Conservation (phyloP, 2,113 vertebrate species). For the Hippolais icterina region DNA sequence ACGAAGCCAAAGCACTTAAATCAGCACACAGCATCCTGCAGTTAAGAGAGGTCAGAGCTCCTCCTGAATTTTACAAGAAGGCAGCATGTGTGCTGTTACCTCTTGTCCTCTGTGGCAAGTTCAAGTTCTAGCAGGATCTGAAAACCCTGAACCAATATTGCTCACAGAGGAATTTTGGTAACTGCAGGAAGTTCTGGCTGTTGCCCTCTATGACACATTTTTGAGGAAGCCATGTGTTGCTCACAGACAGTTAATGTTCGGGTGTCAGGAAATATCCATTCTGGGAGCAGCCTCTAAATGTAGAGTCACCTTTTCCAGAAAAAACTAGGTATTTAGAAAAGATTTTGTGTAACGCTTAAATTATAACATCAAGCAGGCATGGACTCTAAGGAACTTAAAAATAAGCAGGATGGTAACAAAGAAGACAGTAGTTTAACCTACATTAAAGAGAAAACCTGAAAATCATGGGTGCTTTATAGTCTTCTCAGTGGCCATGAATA, state of each 20-base stretch:
- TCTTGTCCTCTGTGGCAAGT: slow-evolving; percentile 43
- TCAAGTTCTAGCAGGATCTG: slow-evolving; percentile 14
- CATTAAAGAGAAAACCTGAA: not conserved
- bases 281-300: not conserved
- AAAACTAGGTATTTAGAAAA: not conserved
- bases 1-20: slow-evolving; percentile 5
- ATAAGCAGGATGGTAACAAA: not conserved
- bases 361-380: not conserved
- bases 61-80: slow-evolving; percentile 34
- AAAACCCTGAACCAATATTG: slow-evolving; percentile 10
- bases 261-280: slow-evolving; percentile 54
- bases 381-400: not conserved
- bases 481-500: not conserved
- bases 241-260: not conserved
- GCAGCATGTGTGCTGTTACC: slow-evolving; percentile 37
- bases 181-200: slow-evolving; percentile 52
- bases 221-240: slow-evolving; percentile 11
- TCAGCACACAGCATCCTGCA: slow-evolving; percentile 20
- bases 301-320: slow-evolving; percentile 17
- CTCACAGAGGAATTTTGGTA: slow-evolving; percentile 30
- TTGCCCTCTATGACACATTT: slow-evolving; percentile 37
- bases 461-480: not conserved
- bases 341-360: not conserved
- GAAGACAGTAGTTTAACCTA: not conserved
- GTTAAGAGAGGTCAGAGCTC: slow-evolving; percentile 36